Evolutionary conservation across 1,140 invertebrate species (phyloP).

Genomic region (Drosophila tristis): DNA sequence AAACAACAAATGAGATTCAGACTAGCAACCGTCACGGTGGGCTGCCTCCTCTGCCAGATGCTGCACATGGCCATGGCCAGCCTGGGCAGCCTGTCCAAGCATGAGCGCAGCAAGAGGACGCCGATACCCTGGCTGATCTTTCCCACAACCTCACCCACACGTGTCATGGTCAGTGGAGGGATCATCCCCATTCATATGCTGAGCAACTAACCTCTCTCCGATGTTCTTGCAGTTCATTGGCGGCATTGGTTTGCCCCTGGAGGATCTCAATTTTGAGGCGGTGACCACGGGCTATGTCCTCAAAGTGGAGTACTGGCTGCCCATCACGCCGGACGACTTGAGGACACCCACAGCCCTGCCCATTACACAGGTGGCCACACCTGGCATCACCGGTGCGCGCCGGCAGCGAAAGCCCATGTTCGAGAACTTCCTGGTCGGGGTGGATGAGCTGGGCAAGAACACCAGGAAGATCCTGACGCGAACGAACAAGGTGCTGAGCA

Average conservation of each 20-base stretch:
- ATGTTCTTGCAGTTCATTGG: conserved; percentile 59
- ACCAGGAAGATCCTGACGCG: conserved; percentile 59
- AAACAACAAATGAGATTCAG: conserved; percentile 53
- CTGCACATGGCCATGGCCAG: not conserved
- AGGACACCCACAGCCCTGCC: conserved; percentile 63
- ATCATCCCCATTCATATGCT: too few species aligned
- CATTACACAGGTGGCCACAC: conserved; percentile 56
- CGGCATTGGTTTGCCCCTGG: conserved; percentile 79
- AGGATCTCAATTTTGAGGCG: conserved; percentile 74
- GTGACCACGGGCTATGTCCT: conserved; percentile 81
- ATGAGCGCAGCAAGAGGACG: conserved; percentile 55
- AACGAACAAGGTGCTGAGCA: conserved; percentile 67
- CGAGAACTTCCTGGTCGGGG: conserved; percentile 70
- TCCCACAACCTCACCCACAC: conserved; percentile 74
- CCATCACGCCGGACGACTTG: conserved; percentile 48
- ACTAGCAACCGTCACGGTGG: conserved; percentile 11
- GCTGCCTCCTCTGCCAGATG: conserved; percentile 10
- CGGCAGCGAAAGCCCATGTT: conserved; percentile 60
- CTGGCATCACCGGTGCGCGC: conserved; percentile 52
- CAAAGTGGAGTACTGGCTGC: conserved; percentile 80
- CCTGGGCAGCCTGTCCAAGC: conserved; percentile 48
- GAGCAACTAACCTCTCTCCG: not conserved
- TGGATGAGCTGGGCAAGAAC: conserved; percentile 65
- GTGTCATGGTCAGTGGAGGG: conserved; percentile 58
- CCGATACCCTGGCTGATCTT: conserved; percentile 75